A percentile compares a stretch with the other conserved stretches of the same genome.
Evolutionary conservation across 2,113 vertebrate genomes (phyloP).

Genomic region (Apus apus): DNA sequence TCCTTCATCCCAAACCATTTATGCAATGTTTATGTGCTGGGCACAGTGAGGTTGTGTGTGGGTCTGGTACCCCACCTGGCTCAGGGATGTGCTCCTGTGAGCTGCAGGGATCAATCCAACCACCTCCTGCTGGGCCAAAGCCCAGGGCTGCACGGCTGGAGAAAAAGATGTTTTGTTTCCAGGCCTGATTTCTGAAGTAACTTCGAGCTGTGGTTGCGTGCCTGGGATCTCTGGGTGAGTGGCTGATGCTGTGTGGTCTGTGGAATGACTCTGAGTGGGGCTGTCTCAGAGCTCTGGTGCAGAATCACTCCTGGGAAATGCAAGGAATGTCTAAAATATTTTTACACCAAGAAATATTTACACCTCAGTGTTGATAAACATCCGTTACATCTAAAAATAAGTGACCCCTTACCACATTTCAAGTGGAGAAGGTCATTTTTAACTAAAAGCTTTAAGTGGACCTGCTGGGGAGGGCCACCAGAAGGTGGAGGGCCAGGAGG

Average conservation of each 20-base stretch:
- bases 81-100: too few species aligned
- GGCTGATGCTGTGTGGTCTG: rapidly evolving
- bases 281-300: neutral
- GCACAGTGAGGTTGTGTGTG: too few species aligned
- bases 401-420: too few species aligned
- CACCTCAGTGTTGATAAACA: neutral
- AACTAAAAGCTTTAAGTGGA: neutral
- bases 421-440: neutral
- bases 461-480: neutral
- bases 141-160: too few species aligned
- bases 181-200: too few species aligned
- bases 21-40: too few species aligned
- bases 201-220: rapidly evolving
- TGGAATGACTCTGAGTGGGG: too few species aligned
- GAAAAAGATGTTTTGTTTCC: too few species aligned
- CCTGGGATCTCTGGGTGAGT: neutral
- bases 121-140: neutral
- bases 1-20: too few species aligned
- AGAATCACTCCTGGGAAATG: neutral
- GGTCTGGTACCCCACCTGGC: too few species aligned
- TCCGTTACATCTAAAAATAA: neutral
- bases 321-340: too few species aligned
- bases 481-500: rapidly evolving
- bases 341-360: neutral
- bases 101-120: neutral